Base-by-base conservation (phyloP, 2,113 vertebrate species). In the Aplodontia rufa region DNA sequence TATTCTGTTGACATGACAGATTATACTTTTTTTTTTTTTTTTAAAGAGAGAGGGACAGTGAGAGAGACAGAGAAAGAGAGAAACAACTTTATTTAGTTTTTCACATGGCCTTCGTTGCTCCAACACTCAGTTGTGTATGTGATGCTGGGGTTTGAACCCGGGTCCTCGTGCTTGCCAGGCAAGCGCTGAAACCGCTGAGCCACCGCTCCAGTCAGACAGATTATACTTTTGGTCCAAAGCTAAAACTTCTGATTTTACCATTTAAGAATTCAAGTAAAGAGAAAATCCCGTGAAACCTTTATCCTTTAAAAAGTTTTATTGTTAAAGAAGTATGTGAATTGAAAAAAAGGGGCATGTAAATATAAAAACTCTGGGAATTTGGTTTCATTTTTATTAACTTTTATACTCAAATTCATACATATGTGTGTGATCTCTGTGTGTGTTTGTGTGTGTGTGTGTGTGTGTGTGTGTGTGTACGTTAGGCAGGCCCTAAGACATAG, bases 321-420 rank as follows among this genome's bases (percentile, higher is more conserved):
- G 7, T 72, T 84, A 69, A 68, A 51, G 35, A 72, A 85, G 42
- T 8, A 88, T 6, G 72, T 32, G 20, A 62, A 55, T 68, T 30
- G 5, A 6, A 26, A 35, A 91, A 35, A 74, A 42, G 26, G 24
- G 35, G 32, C 51, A 82, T 6, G 30, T 22, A 40, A 93, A 74
- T 28, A 94, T 8, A 91, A 90, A 93, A 35, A 66, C 53, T 93
- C 58, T 12, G 86, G 49, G n/a, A 96, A 91, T 92, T 69, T 91
- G 53, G 0, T 79, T 92, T 92, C 8, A 79, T 72, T 74, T 37
- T 91, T 93, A 88, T 93, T 71, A 82, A 88, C 16, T 90, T 76
- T 85, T 81, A 74, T 53, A 83, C 87, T 40, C 58, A 85, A 93
- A 55, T 47, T 72, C 16, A 90, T 68, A 66, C n/a, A n/a, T n/a